Conservation (phyloP, 1,140 invertebrate species). For the Drosophila saltans region DNA sequence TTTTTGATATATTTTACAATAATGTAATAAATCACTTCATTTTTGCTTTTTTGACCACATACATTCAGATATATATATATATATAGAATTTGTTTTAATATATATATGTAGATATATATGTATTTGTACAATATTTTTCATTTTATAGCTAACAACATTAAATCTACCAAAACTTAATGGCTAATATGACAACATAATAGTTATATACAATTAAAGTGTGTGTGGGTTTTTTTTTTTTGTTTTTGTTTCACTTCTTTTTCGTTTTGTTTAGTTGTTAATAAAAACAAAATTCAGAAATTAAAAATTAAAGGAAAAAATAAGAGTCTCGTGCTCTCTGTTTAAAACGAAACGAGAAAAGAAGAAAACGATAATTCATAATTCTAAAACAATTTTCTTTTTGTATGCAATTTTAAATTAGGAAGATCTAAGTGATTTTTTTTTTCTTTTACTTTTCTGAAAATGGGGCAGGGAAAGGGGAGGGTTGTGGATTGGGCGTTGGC, state of each 20-base stretch:
- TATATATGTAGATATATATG: constrained; percentile 41
- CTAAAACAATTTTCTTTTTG: not conserved
- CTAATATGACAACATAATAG: constrained; percentile 76
- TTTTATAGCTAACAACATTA: constrained; percentile 68
- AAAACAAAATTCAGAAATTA: constrained; percentile 58
- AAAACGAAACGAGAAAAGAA: constrained; percentile 56
- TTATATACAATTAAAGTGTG: constrained; percentile 49
- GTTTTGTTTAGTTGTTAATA: constrained; percentile 59
- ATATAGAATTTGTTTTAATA: constrained; percentile 49
- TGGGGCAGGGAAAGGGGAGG: constrained; percentile 5
- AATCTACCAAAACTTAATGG: constrained; percentile 67
- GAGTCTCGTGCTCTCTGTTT: constrained; percentile 82
- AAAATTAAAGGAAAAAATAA: constrained; percentile 47
- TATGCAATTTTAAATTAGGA: constrained; percentile 68
- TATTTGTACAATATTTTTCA: constrained; percentile 78
- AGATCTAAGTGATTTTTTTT: constrained; percentile 64
- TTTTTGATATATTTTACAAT: constrained; percentile 78
- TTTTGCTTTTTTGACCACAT: constrained; percentile 63
- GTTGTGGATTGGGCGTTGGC: constrained; percentile 46
- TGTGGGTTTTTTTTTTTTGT: constrained; percentile 35
- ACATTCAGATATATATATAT: constrained; percentile 52
- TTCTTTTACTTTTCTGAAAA: constrained; percentile 8
- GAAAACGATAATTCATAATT: constrained; percentile 51
- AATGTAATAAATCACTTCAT: constrained; percentile 80
- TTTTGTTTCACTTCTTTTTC: constrained; percentile 46